A percentile compares a stretch with the other conserved stretches of the same genome.
phyloP scores from a whole-genome alignment of 2,888 invertebrate genomes.

The Agrypnus murinus region DNA sequence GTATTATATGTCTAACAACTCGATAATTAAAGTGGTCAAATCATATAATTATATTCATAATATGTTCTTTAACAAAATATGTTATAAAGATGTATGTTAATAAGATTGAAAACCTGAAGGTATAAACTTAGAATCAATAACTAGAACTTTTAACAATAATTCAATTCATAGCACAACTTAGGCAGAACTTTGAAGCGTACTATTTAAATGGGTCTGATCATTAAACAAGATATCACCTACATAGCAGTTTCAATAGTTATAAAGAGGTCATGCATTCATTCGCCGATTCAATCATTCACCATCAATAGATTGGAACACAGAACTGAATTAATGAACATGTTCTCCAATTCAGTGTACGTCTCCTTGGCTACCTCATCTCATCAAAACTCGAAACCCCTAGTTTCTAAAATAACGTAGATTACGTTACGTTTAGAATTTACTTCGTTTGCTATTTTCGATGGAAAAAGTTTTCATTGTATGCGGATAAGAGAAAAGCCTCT shows the following conservation, averaged over 20 bases:
- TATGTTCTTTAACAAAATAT: too few relatives aligned
- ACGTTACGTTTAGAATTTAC: neutral
- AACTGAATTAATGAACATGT: slow-evolving; percentile 8
- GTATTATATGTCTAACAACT: too few relatives aligned
- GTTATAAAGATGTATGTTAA: too few relatives aligned
- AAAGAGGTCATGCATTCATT: neutral
- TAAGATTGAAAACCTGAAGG: too few relatives aligned
- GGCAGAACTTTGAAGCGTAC: too few relatives aligned
- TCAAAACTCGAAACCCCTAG: neutral
- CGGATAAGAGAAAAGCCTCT: too few relatives aligned
- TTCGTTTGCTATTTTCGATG: neutral
- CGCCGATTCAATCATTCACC: neutral
- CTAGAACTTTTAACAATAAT: too few relatives aligned
- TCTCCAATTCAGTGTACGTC: neutral
- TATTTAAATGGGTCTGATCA: neutral
- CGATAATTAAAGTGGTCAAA: too few relatives aligned
- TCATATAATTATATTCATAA: too few relatives aligned
- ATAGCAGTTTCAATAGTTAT: slow-evolving; percentile 1
- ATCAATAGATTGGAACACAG: neutral
- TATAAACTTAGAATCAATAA: too few relatives aligned
- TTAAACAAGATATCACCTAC: slow-evolving; percentile 1
- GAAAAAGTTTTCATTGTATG: neutral
- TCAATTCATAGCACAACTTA: too few relatives aligned
- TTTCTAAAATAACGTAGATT: slow-evolving; percentile 8
- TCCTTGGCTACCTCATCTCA: neutral